Conservation (phyloP, 2,888 invertebrate species). For the Amphimallon solstitiale region DNA sequence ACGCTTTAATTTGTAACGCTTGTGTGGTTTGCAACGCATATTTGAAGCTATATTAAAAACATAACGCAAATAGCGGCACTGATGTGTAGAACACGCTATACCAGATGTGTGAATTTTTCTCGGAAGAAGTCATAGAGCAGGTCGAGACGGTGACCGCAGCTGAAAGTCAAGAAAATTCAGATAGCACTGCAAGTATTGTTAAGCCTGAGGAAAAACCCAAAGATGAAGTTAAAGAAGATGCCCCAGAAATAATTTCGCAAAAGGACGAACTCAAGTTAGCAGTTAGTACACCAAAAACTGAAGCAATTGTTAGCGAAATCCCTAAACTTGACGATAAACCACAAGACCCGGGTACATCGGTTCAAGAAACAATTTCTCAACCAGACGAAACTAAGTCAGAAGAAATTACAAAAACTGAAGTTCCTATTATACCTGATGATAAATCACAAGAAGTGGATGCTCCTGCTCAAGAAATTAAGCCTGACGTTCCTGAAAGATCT, state of each 20-base stretch:
- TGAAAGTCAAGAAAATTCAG: background rate
- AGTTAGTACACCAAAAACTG: background rate
- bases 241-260: background rate
- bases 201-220: constrained; percentile 17
- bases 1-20: constrained; percentile 21
- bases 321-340: background rate
- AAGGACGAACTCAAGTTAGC: background rate
- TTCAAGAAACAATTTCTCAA: too few relatives aligned
- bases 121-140: constrained; percentile 17
- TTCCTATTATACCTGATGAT: constrained; percentile 9
- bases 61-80: constrained; percentile 9
- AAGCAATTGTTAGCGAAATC: background rate
- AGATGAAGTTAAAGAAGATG: constrained; percentile 4
- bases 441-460: constrained; percentile 21
- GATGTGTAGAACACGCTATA: constrained; percentile 7
- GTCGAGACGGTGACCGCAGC: background rate
- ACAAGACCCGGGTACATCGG: background rate
- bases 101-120: constrained; percentile 27
- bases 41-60: constrained; percentile 8
- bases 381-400: background rate
- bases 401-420: constrained; percentile 10
- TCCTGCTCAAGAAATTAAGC: constrained; percentile 19
- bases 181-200: background rate
- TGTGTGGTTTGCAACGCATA: constrained; percentile 1
- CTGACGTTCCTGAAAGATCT: background rate